Conservation (phyloP, 2,888 invertebrate genomes). For the Scrobipalpa atriplicella region DNA sequence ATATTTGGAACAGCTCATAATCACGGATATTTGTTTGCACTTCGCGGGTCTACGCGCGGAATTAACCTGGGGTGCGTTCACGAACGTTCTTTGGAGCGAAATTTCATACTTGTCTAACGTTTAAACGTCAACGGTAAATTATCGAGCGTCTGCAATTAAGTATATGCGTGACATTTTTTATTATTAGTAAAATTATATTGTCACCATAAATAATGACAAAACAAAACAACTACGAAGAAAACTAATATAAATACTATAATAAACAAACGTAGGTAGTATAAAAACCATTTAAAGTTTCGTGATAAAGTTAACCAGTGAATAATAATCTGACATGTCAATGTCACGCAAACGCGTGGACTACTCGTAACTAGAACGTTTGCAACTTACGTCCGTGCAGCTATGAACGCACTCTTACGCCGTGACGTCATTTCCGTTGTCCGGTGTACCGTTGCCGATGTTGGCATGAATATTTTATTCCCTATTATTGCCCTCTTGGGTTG, state of each 20-base stretch:
- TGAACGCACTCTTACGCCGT: conserved; percentile 25
- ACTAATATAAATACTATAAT: too few species aligned
- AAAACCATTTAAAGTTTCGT: too few species aligned
- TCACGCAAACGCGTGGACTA: background rate
- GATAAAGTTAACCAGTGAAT: too few species aligned
- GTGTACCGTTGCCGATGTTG: conserved; percentile 50
- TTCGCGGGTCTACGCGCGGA: background rate
- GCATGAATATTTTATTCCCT: conserved; percentile 72
- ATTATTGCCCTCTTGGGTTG: conserved; percentile 62
- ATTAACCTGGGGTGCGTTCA: conserved; percentile 12
- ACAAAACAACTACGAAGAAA: too few species aligned
- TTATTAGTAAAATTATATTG: too few species aligned
- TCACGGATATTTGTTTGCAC: background rate
- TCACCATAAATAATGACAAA: background rate
- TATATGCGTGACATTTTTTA: too few species aligned
- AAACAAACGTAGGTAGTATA: too few species aligned
- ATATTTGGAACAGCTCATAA: conserved; percentile 2
- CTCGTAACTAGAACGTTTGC: background rate
- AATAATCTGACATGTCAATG: too few species aligned
- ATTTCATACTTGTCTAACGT: too few species aligned
- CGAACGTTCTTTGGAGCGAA: background rate
- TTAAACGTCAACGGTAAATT: too few species aligned
- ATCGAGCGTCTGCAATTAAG: too few species aligned
- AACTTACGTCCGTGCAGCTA: background rate
- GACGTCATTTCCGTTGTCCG: conserved; percentile 37